Percentiles rank a stretch among this genome's conserved stretches.
Evolutionary conservation across 2,113 vertebrate genomes (phyloP).

Genomic region (Mirza zaza): DNA sequence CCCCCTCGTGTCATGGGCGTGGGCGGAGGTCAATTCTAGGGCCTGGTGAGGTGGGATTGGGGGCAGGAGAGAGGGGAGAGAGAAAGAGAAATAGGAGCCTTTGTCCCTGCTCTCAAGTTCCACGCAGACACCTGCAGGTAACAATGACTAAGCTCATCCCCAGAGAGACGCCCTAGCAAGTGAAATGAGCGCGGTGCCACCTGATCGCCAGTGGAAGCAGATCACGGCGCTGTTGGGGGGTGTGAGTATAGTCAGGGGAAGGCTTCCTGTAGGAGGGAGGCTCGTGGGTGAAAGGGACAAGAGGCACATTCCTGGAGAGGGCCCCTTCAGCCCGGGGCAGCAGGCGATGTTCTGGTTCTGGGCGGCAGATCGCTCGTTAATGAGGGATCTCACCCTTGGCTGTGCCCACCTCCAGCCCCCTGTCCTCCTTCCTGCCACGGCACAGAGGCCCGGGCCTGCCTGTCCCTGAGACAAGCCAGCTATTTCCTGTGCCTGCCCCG

Average conservation of each 20-base stretch:
- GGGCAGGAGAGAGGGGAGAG: not conserved
- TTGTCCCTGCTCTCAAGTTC: not conserved
- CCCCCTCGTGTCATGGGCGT: not conserved
- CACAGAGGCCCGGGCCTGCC: not conserved
- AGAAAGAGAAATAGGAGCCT: not conserved
- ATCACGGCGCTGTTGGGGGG: not conserved
- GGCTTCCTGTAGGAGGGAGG: constrained; percentile 38
- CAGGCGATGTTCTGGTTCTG: not conserved
- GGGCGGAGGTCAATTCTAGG: not conserved
- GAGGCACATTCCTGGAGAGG: not conserved
- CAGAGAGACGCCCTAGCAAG: not conserved
- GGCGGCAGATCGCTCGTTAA: not conserved
- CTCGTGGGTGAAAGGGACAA: not conserved
- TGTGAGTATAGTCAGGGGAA: not conserved
- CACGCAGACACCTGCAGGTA: not conserved
- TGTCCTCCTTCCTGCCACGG: rapidly evolving
- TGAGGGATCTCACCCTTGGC: not conserved
- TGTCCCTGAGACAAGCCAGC: not conserved
- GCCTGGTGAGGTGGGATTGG: not conserved
- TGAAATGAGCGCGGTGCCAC: not conserved
- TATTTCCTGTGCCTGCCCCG: not conserved
- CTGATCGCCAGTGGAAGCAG: not conserved
- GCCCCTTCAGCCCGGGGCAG: not conserved
- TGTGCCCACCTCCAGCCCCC: not conserved
- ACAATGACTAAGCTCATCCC: not conserved